phyloP scores from a whole-genome alignment of 2,888 invertebrate genomes.

The Acrobasis consociella region DNA sequence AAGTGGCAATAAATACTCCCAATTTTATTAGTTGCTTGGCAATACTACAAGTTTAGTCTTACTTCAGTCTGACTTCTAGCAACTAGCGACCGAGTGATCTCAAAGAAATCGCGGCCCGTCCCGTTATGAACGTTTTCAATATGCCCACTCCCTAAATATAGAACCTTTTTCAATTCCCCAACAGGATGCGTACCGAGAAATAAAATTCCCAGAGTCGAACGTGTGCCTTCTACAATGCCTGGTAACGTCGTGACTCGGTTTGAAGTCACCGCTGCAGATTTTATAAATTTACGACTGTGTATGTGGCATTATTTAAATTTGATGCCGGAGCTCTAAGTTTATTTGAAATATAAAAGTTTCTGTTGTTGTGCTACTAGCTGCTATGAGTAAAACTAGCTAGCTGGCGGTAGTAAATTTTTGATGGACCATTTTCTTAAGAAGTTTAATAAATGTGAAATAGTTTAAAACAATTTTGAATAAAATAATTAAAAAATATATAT shows the following conservation, averaged over 20 bases:
- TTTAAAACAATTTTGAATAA: background rate
- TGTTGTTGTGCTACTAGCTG: background rate
- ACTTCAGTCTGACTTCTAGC: too few species aligned
- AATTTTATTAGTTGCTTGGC: too few species aligned
- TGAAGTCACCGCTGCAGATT: conserved; percentile 28
- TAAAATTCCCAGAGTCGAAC: conserved; percentile 56
- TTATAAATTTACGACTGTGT: conserved; percentile 41
- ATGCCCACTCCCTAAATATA: conserved; percentile 27
- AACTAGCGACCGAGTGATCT: too few species aligned
- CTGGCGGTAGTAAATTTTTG: background rate
- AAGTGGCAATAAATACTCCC: too few species aligned
- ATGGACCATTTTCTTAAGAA: background rate
- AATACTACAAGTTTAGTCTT: too few species aligned
- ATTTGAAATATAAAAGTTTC: conserved; percentile 5
- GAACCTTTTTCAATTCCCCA: conserved; percentile 49
- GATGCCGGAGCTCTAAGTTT: conserved; percentile 2
- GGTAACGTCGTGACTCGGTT: conserved; percentile 40
- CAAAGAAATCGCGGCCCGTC: too few species aligned
- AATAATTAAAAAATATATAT: too few species aligned
- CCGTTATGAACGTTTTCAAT: too few species aligned
- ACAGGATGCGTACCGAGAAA: conserved; percentile 54
- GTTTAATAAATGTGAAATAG: background rate
- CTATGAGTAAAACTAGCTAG: background rate
- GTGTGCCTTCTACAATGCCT: conserved; percentile 52
- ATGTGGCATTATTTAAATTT: conserved; percentile 22